Percentiles rank a stretch among this genome's conserved stretches.
Evolutionary conservation across 2,113 vertebrate species (phyloP).

Genomic region (Rhinoderma darwinii): DNA sequence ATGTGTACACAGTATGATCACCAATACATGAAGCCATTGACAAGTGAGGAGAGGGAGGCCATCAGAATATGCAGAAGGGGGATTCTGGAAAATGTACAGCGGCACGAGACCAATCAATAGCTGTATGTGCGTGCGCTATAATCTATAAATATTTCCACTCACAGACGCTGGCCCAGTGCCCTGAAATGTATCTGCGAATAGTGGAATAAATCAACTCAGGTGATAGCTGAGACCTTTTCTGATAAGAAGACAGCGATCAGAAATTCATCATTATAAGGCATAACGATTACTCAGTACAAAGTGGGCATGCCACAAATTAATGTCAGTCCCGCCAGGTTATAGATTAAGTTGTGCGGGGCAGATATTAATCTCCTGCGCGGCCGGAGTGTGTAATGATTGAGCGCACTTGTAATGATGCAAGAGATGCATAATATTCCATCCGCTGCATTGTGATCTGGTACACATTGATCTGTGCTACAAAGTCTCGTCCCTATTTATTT

Average conservation of each 20-base stretch:
- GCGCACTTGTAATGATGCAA: slow-evolving; percentile 50
- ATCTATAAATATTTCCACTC: neutral
- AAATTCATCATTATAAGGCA: slow-evolving; percentile 45
- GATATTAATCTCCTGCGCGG: slow-evolving; percentile 43
- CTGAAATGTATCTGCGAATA: neutral
- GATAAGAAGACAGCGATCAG: slow-evolving; percentile 12
- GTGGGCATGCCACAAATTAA: slow-evolving; percentile 53
- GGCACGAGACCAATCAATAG: neutral
- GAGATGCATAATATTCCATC: slow-evolving; percentile 48
- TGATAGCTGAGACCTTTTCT: slow-evolving; percentile 30
- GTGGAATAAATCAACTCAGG: slow-evolving; percentile 15
- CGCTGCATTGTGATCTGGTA: slow-evolving; percentile 51
- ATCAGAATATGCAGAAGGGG: neutral
- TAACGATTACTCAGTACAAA: slow-evolving; percentile 54
- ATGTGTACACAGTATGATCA: neutral
- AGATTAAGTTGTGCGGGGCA: slow-evolving; percentile 31
- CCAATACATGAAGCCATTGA: neutral
- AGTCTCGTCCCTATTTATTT: slow-evolving; percentile 38
- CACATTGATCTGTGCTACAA: slow-evolving; percentile 50
- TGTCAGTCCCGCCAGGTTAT: slow-evolving; percentile 52
- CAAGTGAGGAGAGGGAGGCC: neutral
- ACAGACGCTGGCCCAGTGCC: neutral
- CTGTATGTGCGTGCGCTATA: neutral
- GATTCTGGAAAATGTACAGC: neutral
- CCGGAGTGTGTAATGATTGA: slow-evolving; percentile 48